Conservation (phyloP, 2,113 vertebrate genomes). For the Cinclus mexicanus region DNA sequence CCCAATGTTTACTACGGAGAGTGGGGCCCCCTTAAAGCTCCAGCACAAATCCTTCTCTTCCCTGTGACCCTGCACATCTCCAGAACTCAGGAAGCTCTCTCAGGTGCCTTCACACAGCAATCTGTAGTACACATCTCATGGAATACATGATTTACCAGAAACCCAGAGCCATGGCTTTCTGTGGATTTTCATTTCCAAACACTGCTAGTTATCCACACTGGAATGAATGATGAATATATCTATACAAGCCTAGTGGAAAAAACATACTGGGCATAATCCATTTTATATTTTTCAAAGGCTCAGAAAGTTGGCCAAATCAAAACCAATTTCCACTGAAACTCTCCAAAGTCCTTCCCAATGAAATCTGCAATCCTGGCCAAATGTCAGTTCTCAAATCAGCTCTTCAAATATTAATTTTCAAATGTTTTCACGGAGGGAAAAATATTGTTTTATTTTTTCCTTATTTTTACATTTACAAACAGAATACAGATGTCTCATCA, state of each 20-base stretch:
- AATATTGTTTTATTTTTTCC: neutral
- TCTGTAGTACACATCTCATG: neutral
- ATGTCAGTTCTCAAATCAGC: neutral
- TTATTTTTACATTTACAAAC: neutral
- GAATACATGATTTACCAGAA: neutral
- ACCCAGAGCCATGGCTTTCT: fast-evolving
- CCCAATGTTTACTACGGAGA: neutral
- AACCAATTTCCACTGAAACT: slow-evolving; percentile 2
- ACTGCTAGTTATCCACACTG: neutral
- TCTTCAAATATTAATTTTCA: neutral
- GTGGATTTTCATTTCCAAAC: slow-evolving; percentile 10
- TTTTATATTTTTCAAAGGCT: slow-evolving; percentile 6
- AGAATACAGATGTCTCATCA: neutral
- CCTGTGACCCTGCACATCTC: neutral
- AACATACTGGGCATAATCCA: neutral
- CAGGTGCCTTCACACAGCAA: neutral
- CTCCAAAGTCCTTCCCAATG: neutral
- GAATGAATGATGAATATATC: neutral
- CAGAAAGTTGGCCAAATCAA: slow-evolving; percentile 18
- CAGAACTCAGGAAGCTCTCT: neutral
- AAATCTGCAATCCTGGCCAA: neutral
- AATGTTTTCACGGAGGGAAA: neutral
- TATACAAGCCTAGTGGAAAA: neutral
- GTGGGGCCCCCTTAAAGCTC: neutral
- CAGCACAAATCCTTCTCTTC: neutral